Conservation (phyloP, 1,140 invertebrate species). For the Sycobia sp. region DNA sequence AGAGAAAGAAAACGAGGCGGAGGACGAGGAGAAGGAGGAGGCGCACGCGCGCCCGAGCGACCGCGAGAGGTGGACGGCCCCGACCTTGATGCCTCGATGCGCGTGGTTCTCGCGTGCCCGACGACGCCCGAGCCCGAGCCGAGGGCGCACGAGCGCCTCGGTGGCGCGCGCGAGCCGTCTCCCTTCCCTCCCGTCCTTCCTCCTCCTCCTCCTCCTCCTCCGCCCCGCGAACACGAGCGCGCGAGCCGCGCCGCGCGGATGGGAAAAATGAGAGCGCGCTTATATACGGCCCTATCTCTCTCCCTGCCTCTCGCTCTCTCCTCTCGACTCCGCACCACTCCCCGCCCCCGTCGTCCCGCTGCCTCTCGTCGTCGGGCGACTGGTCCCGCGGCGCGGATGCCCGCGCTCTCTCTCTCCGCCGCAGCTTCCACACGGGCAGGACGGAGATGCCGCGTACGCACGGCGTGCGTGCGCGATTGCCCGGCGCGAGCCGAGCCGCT, state of each 20-base stretch:
- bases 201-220: no score
- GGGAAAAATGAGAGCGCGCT: no score
- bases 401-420: background rate
- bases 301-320: no score
- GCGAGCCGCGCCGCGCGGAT: background rate
- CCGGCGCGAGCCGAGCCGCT: no score
- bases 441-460: no score
- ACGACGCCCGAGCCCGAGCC: constrained; percentile 45
- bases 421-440: background rate
- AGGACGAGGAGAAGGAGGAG: background rate
- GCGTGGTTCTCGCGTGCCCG: constrained; percentile 64
- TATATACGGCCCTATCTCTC: no score
- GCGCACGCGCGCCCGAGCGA: constrained; percentile 32
- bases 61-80: constrained; percentile 49
- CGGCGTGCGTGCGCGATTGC: no score
- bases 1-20: background rate
- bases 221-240: background rate
- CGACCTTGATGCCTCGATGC: constrained; percentile 57
- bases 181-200: background rate
- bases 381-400: background rate
- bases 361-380: no score
- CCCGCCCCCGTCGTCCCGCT: background rate
- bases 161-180: constrained; percentile 22
- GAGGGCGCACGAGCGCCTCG: constrained; percentile 45
- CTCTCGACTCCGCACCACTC: no score